Base-by-base conservation (phyloP, 2,888 invertebrate genomes). In the Kryphioiulus occultus region DNA sequence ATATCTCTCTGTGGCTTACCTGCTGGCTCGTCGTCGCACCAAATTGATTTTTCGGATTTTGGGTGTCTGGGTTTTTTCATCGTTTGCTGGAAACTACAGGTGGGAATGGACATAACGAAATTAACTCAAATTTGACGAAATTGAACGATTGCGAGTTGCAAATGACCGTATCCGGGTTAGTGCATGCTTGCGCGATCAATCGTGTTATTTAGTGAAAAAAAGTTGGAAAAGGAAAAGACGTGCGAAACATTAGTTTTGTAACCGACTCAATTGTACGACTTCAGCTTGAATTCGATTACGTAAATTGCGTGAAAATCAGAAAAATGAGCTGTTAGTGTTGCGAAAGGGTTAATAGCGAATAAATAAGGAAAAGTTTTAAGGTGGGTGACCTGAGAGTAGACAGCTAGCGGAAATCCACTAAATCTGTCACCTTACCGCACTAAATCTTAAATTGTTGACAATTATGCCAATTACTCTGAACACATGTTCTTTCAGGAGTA, bases 101-200 rank as follows among this genome's bases (percentile, higher is more conserved):
- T 68, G 59, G 59, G 59, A 68, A 68, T 68, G 59, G 22, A 68
- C 59, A 68, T 68, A 68, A 68, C 59, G 59, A 68, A 68, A 68
- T 68, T 68, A 68, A 68, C 59, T 68, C 7, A 9, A 22, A 68
- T 68, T 68, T 26, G 59, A 7, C 22, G 22, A 68, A 68, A 68
- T 68, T 12, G 22, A 68, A 68, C 22, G 22, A 68, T 5, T 9
- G 59, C 22, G 5, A 47, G 19, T n/a, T 68, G 59, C 59, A 68
- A 68, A 68, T 68, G 22, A 68, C 22, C 59, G 59, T 68, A 68
- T 68, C 59, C 59, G 59, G 59, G 59, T 68, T 68, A 68, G 59
- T 68, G 22, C 22, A 26, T 68, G 22, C 59, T 68, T 22, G 19
- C 53, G n/a, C n/a, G n/a, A 53, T 53, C 53, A 53, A 53, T 53